These are phyloP conservation scores for Cynodonichthys magdalenae DNA, from an alignment of 2,797 vertebrate genomes.

Conservation along the genomic window DNA sequence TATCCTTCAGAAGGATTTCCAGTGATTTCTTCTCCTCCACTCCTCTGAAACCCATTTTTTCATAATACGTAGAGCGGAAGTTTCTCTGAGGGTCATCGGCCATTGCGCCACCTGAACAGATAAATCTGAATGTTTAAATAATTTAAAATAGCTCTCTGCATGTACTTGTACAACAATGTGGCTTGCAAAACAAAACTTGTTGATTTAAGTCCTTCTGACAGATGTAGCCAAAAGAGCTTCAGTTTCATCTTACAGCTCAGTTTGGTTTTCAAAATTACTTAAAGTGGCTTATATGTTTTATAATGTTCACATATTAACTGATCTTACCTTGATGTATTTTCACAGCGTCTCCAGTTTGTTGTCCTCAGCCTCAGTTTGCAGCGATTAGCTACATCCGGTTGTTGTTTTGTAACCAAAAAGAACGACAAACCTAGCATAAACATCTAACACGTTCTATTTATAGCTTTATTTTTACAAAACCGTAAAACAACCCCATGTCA, in stretches of 20 bases:
- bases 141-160: background rate
- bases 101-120: slow-evolving; percentile 77
- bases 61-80: slow-evolving; percentile 96
- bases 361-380: background rate
- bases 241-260: no score
- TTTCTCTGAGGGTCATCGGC: slow-evolving; percentile 96
- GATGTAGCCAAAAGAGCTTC: no score
- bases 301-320: no score
- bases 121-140: slow-evolving; percentile 3
- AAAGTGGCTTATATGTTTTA: background rate
- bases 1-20: slow-evolving; percentile 96
- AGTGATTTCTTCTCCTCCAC: slow-evolving; percentile 98
- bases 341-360: background rate
- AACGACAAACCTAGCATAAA: background rate
- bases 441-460: background rate
- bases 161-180: background rate
- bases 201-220: background rate
- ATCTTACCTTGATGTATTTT: slow-evolving; percentile 20
- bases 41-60: slow-evolving; percentile 97
- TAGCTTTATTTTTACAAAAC: background rate
- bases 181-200: background rate
- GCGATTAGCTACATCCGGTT: background rate
- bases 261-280: background rate
- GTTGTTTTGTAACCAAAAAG: background rate
- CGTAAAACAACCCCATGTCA: fast-evolving